These are phyloP conservation scores for Seriola dumerili DNA, from an alignment of 2,113 vertebrate genomes.

Conservation along the genomic window DNA sequence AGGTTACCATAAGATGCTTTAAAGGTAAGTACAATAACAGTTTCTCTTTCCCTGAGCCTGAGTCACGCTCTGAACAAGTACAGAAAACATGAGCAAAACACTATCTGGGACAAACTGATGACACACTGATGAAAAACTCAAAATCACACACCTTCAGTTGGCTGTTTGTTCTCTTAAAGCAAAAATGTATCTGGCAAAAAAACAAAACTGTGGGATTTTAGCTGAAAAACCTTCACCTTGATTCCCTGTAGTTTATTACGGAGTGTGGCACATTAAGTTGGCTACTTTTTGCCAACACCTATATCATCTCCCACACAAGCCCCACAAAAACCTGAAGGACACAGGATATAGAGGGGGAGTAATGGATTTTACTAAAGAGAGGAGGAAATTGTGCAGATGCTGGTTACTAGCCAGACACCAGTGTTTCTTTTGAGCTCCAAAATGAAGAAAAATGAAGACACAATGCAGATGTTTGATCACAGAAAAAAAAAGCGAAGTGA, in stretches of 20 bases:
- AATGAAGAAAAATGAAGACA: constrained; percentile 12
- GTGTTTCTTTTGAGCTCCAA: not conserved
- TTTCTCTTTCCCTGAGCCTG: not conserved
- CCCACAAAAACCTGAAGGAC: constrained; percentile 25
- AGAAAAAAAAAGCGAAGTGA: not conserved
- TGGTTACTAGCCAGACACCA: constrained; percentile 4
- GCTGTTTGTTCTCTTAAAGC: not conserved
- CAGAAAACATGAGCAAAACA: constrained; percentile 9
- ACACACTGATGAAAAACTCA: constrained; percentile 6
- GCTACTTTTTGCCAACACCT: constrained; percentile 18
- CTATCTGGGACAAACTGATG: constrained; percentile 34
- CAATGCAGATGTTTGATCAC: constrained; percentile 16
- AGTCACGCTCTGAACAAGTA: not conserved
- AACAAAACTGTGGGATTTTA: constrained; percentile 21
- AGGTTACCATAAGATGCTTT: not conserved
- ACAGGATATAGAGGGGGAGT: not conserved
- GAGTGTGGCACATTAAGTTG: not conserved
- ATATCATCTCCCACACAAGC: constrained; percentile 23
- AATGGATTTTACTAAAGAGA: constrained; percentile 29
- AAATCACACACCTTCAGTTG: constrained; percentile 14
- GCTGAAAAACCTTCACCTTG: constrained; percentile 33
- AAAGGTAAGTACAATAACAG: constrained; percentile 12
- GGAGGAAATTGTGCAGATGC: not conserved
- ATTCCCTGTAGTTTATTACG: constrained; percentile 27
- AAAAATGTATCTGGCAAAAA: not conserved